Conservation (phyloP, 2,113 vertebrate genomes). For the Eulemur macaco region DNA sequence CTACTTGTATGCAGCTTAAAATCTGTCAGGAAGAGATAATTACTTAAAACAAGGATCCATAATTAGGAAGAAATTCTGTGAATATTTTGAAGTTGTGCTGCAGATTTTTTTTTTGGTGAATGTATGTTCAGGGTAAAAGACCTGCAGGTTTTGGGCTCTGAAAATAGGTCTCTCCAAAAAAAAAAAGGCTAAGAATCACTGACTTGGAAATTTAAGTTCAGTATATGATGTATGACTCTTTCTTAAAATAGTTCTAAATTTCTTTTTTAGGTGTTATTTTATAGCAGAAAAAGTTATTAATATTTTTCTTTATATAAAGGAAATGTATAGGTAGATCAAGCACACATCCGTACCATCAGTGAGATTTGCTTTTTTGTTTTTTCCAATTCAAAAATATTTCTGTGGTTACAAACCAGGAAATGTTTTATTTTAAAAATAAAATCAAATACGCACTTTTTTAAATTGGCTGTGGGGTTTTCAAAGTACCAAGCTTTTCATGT, state of each 20-base stretch:
- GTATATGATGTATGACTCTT: conserved; percentile 4
- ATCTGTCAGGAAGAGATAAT: not conserved
- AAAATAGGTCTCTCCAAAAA: conserved; percentile 2
- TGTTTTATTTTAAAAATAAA: conserved; percentile 43
- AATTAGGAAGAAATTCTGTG: not conserved
- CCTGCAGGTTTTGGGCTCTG: not conserved
- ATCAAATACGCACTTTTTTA: not conserved
- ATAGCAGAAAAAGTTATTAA: not conserved
- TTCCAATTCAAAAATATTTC: not conserved
- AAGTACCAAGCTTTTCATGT: not conserved
- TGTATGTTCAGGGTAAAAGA: not conserved
- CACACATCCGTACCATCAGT: not conserved
- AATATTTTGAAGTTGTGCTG: not conserved
- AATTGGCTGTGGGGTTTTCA: not conserved
- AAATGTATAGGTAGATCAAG: not conserved
- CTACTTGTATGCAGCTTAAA: not conserved
- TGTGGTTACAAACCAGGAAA: not conserved
- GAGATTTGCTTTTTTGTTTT: not conserved
- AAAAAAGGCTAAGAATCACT: not conserved
- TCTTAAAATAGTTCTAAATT: conserved; percentile 18
- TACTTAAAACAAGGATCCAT: not conserved
- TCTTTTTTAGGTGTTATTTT: not conserved
- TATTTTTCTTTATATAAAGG: too few species aligned
- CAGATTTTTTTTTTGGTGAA: not conserved
- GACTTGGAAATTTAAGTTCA: conserved; percentile 37